phyloP scores from a whole-genome alignment of 2,113 vertebrate species.

The Halichoerus grypus region DNA sequence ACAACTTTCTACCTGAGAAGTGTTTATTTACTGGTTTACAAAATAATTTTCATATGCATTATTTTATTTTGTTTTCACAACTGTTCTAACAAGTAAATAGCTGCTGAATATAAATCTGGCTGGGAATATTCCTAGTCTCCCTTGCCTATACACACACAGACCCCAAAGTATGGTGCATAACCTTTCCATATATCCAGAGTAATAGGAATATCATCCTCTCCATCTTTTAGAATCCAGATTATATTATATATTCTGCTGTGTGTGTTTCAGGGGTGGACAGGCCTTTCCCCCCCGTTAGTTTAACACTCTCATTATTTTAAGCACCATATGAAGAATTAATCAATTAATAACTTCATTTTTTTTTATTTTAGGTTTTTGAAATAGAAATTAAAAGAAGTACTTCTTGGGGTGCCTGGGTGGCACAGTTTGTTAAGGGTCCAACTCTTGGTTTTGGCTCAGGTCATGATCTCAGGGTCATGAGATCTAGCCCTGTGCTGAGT shows the following conservation, averaged over 20 bases:
- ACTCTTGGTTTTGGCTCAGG: neutral
- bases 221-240: neutral
- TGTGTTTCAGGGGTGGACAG: neutral
- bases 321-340: neutral
- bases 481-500: neutral
- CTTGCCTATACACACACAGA: neutral
- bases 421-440: neutral
- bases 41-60: neutral
- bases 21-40: neutral
- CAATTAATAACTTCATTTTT: neutral
- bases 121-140: neutral
- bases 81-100: neutral
- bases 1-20: neutral
- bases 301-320: neutral
- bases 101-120: neutral
- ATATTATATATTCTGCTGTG: neutral
- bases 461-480: neutral
- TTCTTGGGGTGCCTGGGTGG: neutral
- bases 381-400: neutral
- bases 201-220: neutral
- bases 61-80: neutral
- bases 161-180: neutral
- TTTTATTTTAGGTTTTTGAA: neutral
- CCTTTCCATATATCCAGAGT: neutral
- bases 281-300: rapidly evolving